Base-by-base conservation (phyloP, 1,140 invertebrate species). In the Cyclina sinensis region DNA sequence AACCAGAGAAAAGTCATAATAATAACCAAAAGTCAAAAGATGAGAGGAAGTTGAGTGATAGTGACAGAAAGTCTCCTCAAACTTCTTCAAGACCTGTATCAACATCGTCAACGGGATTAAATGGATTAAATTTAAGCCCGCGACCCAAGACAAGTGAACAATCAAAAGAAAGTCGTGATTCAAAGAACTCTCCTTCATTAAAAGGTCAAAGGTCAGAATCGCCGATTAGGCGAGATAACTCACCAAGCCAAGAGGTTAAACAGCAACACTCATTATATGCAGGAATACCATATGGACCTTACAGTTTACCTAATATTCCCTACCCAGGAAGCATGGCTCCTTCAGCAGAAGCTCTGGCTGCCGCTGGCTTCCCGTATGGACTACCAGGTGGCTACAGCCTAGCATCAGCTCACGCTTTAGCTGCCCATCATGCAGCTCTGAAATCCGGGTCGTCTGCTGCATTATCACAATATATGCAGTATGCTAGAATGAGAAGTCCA, bases 401-500 rank as follows among this genome's bases (percentile, higher is more conserved):
- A 11, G 91, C 76, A 91, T 97, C 98, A 91, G 93, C 92, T 97
- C 98, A 94, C 65, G 92, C 93, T 18, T 59, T 92, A 16, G 92
- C 92, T 12, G 91, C 90, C 11, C 90, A 91, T 73, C 73, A 89
- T 24, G 81, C 92, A 21, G 90, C 91, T 27, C 37, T 90, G 16
- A 92, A 91, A 86, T 91, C 91, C 27, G 90, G 89, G 14, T 89
- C 89, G 4, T 84, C 92, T 16, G 74, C 93, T 24, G 90, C 92
- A 21, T 79, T 94, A 65, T 94, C 94, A 21, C 95, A 95, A 48
- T 96, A 95, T 91, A 96, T 98, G 70, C 97, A 97, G 91, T 99
- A 99, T 95, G 97, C 98, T 46, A 96, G 98, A 89, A 98, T 99
- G 0, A 98, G 99, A 96, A 99, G 98, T 0, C 97, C 98, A 0